Evolutionary conservation across 92 coral and sea anemone genomes (phyloP).

Genomic region (Porites rus): DNA sequence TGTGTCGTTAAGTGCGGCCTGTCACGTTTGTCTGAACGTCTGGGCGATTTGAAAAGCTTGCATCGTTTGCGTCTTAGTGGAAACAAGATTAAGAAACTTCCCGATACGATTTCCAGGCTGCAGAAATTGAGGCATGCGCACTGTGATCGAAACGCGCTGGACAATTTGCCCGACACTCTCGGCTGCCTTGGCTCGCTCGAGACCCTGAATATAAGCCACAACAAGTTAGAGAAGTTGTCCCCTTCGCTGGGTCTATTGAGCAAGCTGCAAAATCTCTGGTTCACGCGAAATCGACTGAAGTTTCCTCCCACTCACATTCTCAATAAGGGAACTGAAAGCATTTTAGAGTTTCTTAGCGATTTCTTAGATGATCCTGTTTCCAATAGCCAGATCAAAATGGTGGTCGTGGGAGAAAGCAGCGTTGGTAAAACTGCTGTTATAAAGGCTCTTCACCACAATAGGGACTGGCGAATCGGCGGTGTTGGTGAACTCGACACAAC

Average conservation of each 20-base stretch:
- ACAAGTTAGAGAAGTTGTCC: slow-evolving; percentile 80
- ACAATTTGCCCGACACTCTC: slow-evolving; percentile 81
- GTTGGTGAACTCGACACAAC: slow-evolving; percentile 68
- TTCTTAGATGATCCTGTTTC: slow-evolving; percentile 87
- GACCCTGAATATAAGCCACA: slow-evolving; percentile 75
- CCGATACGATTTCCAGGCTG: slow-evolving; percentile 78
- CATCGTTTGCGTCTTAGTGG: slow-evolving; percentile 74
- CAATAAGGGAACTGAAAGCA: slow-evolving; percentile 76
- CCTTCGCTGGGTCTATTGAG: slow-evolving; percentile 82
- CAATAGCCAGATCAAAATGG: slow-evolving; percentile 80
- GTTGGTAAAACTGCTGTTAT: slow-evolving; percentile 83
- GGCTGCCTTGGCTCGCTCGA: slow-evolving; percentile 76
- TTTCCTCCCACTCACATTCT: slow-evolving; percentile 80
- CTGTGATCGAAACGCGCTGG: slow-evolving; percentile 79
- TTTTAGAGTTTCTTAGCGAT: slow-evolving; percentile 73
- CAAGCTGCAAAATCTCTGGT: slow-evolving; percentile 72
- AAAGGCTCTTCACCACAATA: slow-evolving; percentile 60
- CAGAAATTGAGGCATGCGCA: slow-evolving; percentile 71
- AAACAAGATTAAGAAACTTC: slow-evolving; percentile 76
- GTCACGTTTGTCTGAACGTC: slow-evolving; percentile 57
- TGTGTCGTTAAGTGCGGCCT: slow-evolving; percentile 65
- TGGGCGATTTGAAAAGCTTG: slow-evolving; percentile 75
- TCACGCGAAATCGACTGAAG: slow-evolving; percentile 63
- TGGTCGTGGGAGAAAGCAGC: slow-evolving; percentile 77
- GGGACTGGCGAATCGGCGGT: slow-evolving; percentile 73